Conservation (phyloP, 2,888 invertebrate genomes). For the Sarcophaga subvicina region DNA sequence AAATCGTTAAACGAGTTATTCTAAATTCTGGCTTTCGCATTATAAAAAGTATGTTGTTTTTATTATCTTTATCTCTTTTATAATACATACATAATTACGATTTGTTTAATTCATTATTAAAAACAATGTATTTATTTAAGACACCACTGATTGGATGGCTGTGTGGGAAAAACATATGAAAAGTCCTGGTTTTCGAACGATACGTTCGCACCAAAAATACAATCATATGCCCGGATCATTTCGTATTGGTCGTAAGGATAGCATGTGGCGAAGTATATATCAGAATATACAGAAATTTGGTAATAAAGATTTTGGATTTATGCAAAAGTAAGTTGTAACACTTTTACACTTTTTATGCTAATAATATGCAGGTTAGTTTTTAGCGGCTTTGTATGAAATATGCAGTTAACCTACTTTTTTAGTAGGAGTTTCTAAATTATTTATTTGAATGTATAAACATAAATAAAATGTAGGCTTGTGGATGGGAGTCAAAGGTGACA, state of each 20-base stretch:
- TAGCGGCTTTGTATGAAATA: neutral
- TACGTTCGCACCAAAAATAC: conserved; percentile 96
- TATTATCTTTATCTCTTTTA: neutral
- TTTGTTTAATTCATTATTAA: too few species aligned
- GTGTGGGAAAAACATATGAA: conserved; percentile 99
- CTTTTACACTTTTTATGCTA: too few species aligned
- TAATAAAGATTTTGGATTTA: conserved; percentile 90
- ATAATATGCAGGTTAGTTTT: neutral
- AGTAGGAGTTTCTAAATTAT: too few species aligned
- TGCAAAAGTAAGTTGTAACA: conserved; percentile 85
- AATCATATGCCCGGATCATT: conserved; percentile 99
- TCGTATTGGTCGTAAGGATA: conserved; percentile 97
- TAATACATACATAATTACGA: neutral
- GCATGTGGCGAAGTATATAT: conserved; percentile 93
- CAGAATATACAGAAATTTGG: conserved; percentile 83
- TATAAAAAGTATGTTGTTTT: conserved; percentile 87
- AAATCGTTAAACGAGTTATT: conserved; percentile 94
- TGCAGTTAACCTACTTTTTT: too few species aligned
- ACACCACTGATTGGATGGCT: conserved; percentile 95
- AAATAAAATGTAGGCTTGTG: too few species aligned
- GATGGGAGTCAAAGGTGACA: too few species aligned
- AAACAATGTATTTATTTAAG: conserved; percentile 79
- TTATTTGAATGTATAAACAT: too few species aligned
- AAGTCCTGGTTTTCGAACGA: conserved; percentile 91
- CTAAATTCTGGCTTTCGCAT: conserved; percentile 93